These are phyloP conservation scores for Halictus ligatus DNA, from an alignment of 2,888 invertebrate genomes.

Conservation along the genomic window DNA sequence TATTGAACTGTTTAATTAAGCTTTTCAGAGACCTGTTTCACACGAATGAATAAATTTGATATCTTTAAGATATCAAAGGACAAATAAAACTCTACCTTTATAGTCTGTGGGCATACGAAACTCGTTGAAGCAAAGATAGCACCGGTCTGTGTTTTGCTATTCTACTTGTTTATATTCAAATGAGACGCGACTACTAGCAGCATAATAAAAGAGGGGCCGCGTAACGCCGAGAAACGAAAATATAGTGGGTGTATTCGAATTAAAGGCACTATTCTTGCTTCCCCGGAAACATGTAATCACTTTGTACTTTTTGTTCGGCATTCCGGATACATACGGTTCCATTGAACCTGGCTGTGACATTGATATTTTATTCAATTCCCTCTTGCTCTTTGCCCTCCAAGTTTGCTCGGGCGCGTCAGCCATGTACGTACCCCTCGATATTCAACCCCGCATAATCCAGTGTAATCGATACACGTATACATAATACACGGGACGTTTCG, in stretches of 20 bases:
- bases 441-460: slow-evolving; percentile 33
- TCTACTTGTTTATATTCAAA: neutral
- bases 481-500: slow-evolving; percentile 4
- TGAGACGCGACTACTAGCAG: neutral
- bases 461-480: slow-evolving; percentile 45
- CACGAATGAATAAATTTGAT: neutral
- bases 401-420: slow-evolving; percentile 20
- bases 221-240: neutral
- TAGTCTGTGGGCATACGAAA: neutral
- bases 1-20: neutral
- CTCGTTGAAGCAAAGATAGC: neutral
- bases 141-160: neutral
- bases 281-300: neutral
- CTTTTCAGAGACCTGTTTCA: neutral
- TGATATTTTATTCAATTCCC: slow-evolving; percentile 49
- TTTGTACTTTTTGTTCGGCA: neutral
- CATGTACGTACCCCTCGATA: slow-evolving; percentile 18
- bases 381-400: slow-evolving; percentile 30
- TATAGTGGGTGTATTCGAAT: neutral
- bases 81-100: neutral
- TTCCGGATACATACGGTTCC: slow-evolving; percentile 4
- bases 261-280: neutral
- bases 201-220: neutral
- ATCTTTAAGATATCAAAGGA: neutral
- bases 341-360: slow-evolving; percentile 46